Conservation (phyloP, 2,113 vertebrate genomes). For the Saimiri boliviensis region DNA sequence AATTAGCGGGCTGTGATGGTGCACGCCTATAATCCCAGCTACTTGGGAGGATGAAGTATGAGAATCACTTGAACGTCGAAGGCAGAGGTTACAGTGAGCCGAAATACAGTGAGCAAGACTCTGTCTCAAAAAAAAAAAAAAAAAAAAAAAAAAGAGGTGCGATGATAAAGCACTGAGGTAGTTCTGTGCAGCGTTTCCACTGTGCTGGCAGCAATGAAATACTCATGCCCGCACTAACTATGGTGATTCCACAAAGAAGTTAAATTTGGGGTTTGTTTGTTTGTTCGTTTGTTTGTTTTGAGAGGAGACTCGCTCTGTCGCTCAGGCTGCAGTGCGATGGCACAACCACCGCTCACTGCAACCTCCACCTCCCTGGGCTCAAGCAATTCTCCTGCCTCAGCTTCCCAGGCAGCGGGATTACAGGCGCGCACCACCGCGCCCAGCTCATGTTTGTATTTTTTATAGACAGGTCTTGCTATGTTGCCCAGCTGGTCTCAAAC, state of each 20-base stretch:
- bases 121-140: neutral
- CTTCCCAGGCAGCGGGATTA: neutral
- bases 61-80: no score
- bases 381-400: neutral
- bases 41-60: no score
- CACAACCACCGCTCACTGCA: neutral
- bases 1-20: no score
- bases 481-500: neutral
- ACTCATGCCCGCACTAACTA: rapidly evolving
- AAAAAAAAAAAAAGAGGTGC: neutral
- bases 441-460: neutral
- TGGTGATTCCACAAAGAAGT: rapidly evolving
- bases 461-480: neutral
- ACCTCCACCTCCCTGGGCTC: neutral
- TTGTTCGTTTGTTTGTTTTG: neutral
- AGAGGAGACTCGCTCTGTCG: neutral
- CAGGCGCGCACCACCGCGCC: neutral
- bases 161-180: neutral
- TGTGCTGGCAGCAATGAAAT: neutral
- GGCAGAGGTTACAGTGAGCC: no score
- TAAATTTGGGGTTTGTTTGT: neutral
- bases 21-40: no score
- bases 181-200: rapidly evolving
- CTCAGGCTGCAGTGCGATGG: neutral
- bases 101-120: neutral